Evolutionary conservation across 1,140 invertebrate genomes (phyloP), one percentile per base, ranked within the genome.

Genomic region (Solenopsis invicta): DNA sequence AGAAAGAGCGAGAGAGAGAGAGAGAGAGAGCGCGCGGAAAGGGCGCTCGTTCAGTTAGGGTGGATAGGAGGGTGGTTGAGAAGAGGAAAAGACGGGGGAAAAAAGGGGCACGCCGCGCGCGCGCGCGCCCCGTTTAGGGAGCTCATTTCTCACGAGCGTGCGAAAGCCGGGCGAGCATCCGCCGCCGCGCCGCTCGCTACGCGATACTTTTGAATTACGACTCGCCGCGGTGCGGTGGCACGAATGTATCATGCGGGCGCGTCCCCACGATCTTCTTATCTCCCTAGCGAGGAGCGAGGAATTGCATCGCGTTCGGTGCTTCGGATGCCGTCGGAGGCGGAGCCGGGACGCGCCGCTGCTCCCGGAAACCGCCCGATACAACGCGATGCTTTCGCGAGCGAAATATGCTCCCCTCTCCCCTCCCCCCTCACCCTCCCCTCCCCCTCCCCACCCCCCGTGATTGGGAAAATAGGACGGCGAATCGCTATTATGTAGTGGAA

Each of bases 151-250:
- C 86, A 90, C 75, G 59, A 45, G 37, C 59, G 69, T 74, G 69
- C 54, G 76, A 86, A 86, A 88, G 59, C 56, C 66, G 78, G 61
- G 24, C 16, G 88, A 87, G 41, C 56, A 85, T 85, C 52, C 71
- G 84, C 86, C 69, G 56, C 5, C 52, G 52, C 52, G 16, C 50
- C 16, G 52, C 41, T 66, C 61, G 48, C 62, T 64, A 48, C 76
- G 74, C 66, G 80, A 87, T 77, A 89, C 76, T 89, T 89, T 87
- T 89, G 88, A 89, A 87, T 89, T 89, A 89, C 64, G 88, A 85
- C 86, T 82, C 21, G 72, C 87, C 50, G 71, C 52, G 45, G 12
- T 8, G 66, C 48, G 61, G 18, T 29, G 67, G 45, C 48, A 71
- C 54, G 64, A 84, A 72, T 72, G 71, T 85, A 77, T 77, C 72